A percentile compares a stretch with the other conserved stretches of the same genome.
These are phyloP conservation scores for Pipistrellus pygmaeus DNA, from an alignment of 2,797 vertebrate species.

Conservation along the genomic window DNA sequence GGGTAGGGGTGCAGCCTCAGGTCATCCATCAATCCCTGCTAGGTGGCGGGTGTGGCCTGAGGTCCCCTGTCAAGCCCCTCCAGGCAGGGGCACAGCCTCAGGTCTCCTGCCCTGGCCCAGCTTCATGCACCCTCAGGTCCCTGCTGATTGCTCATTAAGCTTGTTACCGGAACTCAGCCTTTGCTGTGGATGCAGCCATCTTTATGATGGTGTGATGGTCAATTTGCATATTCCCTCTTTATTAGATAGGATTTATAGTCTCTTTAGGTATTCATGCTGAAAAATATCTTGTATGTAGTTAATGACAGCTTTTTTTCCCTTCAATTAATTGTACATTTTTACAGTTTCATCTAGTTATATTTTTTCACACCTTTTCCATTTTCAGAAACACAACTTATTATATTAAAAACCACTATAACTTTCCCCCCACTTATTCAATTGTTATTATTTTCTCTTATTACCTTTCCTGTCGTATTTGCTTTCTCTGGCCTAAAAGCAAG, in stretches of 20 bases:
- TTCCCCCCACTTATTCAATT: not conserved
- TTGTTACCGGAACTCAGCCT: too few species aligned
- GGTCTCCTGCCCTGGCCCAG: too few species aligned
- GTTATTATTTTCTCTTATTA: not conserved
- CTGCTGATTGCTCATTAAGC: too few species aligned
- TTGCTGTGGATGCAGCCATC: too few species aligned
- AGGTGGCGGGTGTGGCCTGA: too few species aligned
- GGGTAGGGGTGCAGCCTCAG: too few species aligned
- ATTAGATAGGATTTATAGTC: not conserved
- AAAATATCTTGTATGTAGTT: not conserved
- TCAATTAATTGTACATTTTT: not conserved
- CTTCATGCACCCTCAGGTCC: too few species aligned
- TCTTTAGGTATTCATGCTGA: not conserved
- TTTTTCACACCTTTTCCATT: not conserved
- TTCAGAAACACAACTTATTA: not conserved
- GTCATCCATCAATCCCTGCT: too few species aligned
- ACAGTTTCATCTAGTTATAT: not conserved
- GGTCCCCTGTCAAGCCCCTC: too few species aligned
- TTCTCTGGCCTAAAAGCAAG: not conserved
- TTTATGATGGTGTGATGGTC: too few species aligned
- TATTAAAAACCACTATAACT: not conserved
- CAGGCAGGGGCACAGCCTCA: too few species aligned
- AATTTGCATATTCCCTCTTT: too few species aligned
- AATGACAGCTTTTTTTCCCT: not conserved
- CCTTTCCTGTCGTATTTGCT: not conserved